phyloP scores from a whole-genome alignment of 2,113 vertebrate species.

The Mesitornis unicolor region DNA sequence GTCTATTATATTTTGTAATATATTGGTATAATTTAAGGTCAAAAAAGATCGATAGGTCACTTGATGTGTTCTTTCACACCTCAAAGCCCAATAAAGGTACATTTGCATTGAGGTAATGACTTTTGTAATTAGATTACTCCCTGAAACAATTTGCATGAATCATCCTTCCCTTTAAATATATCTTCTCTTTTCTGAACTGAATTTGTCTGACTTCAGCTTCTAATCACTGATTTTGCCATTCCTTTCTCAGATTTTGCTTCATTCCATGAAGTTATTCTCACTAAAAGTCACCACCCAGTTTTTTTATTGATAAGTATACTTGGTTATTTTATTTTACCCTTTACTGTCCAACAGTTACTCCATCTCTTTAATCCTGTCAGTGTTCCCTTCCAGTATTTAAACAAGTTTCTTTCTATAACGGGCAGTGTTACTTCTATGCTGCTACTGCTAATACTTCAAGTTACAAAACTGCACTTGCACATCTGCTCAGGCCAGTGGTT shows the following conservation, averaged over 20 bases:
- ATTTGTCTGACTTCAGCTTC: neutral
- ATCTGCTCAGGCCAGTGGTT: neutral
- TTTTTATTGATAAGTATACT: neutral
- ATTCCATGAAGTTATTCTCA: neutral
- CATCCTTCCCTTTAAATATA: constrained; percentile 14
- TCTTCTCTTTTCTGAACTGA: constrained; percentile 5
- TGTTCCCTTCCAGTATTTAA: neutral
- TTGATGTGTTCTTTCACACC: neutral
- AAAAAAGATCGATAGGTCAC: neutral
- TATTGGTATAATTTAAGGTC: neutral
- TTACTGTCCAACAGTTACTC: neutral
- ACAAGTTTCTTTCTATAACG: neutral
- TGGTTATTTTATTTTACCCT: neutral
- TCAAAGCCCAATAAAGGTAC: neutral
- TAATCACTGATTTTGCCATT: neutral
- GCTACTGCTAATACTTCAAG: neutral
- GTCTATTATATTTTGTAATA: neutral
- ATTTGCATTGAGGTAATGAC: constrained; percentile 20
- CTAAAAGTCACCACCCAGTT: neutral
- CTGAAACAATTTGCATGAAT: constrained; percentile 21
- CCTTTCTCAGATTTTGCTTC: neutral
- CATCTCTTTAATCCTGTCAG: neutral
- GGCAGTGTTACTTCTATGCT: neutral
- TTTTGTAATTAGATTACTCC: constrained; percentile 3
- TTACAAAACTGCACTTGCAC: neutral